Evolutionary conservation across 64 coral and sea anemone genomes (phyloP), one percentile per base, ranked within the genome.

Genomic region (Dendronephthya gigantea): DNA sequence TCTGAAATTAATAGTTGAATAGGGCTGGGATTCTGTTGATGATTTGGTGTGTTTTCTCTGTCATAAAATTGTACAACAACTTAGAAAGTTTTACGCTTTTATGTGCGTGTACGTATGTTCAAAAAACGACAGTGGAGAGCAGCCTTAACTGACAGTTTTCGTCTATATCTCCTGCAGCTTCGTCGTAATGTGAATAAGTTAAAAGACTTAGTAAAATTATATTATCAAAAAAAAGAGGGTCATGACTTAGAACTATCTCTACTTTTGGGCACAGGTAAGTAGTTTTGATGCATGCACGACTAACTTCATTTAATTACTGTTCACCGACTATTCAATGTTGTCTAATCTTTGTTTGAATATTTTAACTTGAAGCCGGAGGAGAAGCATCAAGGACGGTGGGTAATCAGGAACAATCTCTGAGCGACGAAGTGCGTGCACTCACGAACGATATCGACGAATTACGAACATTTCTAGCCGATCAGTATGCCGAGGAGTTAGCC

Each of bases 181-280:
- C 72, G 72, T 79, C 72, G 36, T 16, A 36, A 39, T 79, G 72
- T 79, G 36, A 79, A 79, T 33, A 34, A 79, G 17, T 19, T 79
- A 34, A 79, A 79, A 79, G 72, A 79, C 29, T 35, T 79, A 39
- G 17, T 79, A 33, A 79, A 12, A 79, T 28, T 79, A 17, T 79
- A 79, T 35, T 79, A 34, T 79, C 72, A 79, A 79, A 79, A 33
- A 34, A 79, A 79, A 19, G 72, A 79, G 36, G 72, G 72, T 39
- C 13, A 19, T 34, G 72, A 79, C 37, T 34, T 79, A 12, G 72
- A 79, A 36, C 17, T 79, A 79, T 79, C 72, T 14, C 22, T 79
- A 79, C 72, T 79, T 79, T 29, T 79, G 15, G 72, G 72, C 1
- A 79, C 72, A 36, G 72, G 72, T 79, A 79, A 36, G 72, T 15